A percentile compares a stretch with the other conserved stretches of the same genome.
phyloP scores from a whole-genome alignment of 1,140 invertebrate species.

The Aphidius gifuensis region DNA sequence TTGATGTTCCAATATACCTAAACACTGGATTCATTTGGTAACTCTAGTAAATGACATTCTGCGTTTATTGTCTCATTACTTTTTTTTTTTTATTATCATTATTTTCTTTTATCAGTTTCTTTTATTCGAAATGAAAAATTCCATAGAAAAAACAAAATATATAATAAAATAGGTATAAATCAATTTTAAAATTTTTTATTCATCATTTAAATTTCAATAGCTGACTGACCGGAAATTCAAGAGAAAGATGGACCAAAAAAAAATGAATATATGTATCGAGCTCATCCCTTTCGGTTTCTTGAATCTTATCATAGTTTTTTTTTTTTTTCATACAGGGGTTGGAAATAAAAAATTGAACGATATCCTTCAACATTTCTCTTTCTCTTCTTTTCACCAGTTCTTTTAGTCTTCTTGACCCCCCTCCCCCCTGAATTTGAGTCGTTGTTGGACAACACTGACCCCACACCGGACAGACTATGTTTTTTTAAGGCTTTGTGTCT shows the following conservation, averaged over 20 bases:
- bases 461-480: conserved; percentile 1
- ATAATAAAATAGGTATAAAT: too few species aligned
- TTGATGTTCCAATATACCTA: too few species aligned
- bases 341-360: conserved; percentile 48
- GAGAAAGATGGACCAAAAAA: conserved; percentile 22
- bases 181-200: too few species aligned
- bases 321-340: conserved; percentile 1
- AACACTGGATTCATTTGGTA: too few species aligned
- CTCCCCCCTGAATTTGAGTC: too few species aligned
- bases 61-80: too few species aligned
- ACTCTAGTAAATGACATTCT: too few species aligned
- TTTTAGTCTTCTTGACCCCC: conserved; percentile 6
- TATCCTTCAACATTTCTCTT: conserved; percentile 32
- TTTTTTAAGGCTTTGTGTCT: conserved; percentile 47
- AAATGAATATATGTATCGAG: conserved; percentile 25
- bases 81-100: too few species aligned
- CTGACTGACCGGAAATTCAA: conserved; percentile 18
- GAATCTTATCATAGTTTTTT: conserved; percentile 4
- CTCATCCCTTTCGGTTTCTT: conserved; percentile 18
- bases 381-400: conserved; percentile 6
- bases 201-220: conserved; percentile 26
- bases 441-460: too few species aligned
- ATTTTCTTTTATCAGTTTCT: too few species aligned
- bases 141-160: too few species aligned
- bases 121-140: too few species aligned